A percentile compares a stretch with the other conserved stretches of the same genome.
These are phyloP conservation scores for Linepithema humile DNA, from an alignment of 1,140 invertebrate species.

Conservation along the genomic window DNA sequence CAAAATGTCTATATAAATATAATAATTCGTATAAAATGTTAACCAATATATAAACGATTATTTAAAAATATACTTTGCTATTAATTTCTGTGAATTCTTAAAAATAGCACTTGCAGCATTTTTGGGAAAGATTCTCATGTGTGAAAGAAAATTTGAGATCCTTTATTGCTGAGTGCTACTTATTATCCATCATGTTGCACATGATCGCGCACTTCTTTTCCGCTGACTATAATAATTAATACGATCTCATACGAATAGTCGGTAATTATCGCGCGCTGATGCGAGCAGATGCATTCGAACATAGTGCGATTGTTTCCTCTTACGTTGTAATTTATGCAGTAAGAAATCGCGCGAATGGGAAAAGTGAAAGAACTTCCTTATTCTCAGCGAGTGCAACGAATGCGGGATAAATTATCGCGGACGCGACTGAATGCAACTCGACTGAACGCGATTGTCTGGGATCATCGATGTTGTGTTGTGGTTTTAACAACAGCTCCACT, in stretches of 20 bases:
- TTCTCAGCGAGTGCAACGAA: not conserved
- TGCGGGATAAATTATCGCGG: slow-evolving; percentile 28
- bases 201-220: not conserved
- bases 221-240: not conserved
- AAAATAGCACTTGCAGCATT: not conserved
- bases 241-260: not conserved
- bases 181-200: not conserved
- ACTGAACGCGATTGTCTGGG: slow-evolving; percentile 17
- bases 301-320: slow-evolving; percentile 25
- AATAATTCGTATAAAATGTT: no score
- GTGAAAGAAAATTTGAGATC: not conserved
- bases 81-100: not conserved
- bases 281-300: slow-evolving; percentile 10
- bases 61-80: no score
- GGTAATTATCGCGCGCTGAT: slow-evolving; percentile 28
- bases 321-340: slow-evolving; percentile 29
- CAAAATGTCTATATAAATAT: no score
- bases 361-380: slow-evolving; percentile 59
- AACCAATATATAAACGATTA: no score
- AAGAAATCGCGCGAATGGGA: slow-evolving; percentile 31
- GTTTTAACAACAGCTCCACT: slow-evolving; percentile 7
- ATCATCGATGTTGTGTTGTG: not conserved
- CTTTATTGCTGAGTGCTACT: not conserved
- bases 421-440: not conserved
- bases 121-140: not conserved